phyloP scores from a whole-genome alignment of 2,888 invertebrate genomes.

The Xanthia togata region DNA sequence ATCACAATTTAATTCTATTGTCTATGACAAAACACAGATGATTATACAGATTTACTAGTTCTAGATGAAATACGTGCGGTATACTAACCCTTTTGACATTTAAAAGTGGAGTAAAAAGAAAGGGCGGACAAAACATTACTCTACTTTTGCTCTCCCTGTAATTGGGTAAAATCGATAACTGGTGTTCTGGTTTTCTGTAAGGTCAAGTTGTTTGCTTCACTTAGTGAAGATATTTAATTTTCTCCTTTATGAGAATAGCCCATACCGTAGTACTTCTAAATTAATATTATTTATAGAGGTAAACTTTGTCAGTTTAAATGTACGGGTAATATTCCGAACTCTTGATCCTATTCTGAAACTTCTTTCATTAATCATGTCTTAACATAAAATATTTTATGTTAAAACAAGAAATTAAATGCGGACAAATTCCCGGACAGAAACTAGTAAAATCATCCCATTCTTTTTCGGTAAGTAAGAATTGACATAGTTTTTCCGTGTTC shows the following conservation, averaged over 20 bases:
- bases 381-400: no score
- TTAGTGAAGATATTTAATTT: not conserved
- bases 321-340: not conserved
- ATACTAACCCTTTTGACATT: slow-evolving; percentile 31
- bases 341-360: not conserved
- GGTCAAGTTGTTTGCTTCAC: slow-evolving; percentile 3
- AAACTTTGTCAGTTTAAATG: not conserved
- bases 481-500: not conserved
- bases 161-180: slow-evolving; percentile 34
- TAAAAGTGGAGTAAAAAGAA: slow-evolving; percentile 11
- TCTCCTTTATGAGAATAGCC: not conserved
- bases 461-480: not conserved
- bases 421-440: not conserved
- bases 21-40: slow-evolving; percentile 18
- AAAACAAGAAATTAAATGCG: no score
- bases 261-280: not conserved
- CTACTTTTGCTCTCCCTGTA: slow-evolving; percentile 22
- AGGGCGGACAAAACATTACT: not conserved
- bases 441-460: not conserved
- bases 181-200: slow-evolving; percentile 21
- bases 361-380: not conserved
- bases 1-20: slow-evolving; percentile 43
- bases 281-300: not conserved
- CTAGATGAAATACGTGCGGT: slow-evolving; percentile 7
- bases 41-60: slow-evolving; percentile 1